These are phyloP conservation scores for Limenitis camilla DNA, from an alignment of 2,888 invertebrate species.

Conservation along the genomic window DNA sequence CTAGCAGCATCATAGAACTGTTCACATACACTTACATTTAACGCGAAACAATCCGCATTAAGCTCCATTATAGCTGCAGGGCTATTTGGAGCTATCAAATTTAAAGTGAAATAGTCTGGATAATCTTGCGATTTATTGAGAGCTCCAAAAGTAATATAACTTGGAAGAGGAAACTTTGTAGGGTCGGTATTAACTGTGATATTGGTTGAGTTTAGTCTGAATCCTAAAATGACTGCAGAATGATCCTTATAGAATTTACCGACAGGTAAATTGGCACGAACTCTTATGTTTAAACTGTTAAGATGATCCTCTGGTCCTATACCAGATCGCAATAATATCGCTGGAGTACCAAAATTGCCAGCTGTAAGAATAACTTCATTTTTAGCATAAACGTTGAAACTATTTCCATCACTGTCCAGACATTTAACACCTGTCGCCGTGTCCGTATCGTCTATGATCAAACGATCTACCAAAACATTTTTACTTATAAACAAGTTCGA, in stretches of 20 bases:
- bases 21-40: slow-evolving; percentile 27
- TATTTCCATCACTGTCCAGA: slow-evolving; percentile 33
- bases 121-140: too few species aligned
- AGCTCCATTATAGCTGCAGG: too few species aligned
- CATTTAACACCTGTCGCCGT: slow-evolving; percentile 29
- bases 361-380: slow-evolving; percentile 39
- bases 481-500: too few species aligned
- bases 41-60: too few species aligned
- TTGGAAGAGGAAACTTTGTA: too few species aligned
- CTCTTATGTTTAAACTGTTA: slow-evolving; percentile 30
- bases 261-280: slow-evolving; percentile 37
- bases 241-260: slow-evolving; percentile 42
- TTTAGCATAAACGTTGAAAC: slow-evolving; percentile 26
- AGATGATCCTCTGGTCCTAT: slow-evolving; percentile 38
- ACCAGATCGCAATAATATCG: slow-evolving; percentile 42
- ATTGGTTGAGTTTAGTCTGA: slow-evolving; percentile 4
- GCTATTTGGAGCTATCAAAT: too few species aligned
- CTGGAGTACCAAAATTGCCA: slow-evolving; percentile 37
- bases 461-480: slow-evolving; percentile 25
- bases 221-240: background rate
- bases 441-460: slow-evolving; percentile 29
- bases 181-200: too few species aligned
- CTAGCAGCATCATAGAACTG: slow-evolving; percentile 20
- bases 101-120: too few species aligned
- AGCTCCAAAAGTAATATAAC: too few species aligned